A percentile compares a stretch with the other conserved stretches of the same genome.
phyloP scores from a whole-genome alignment of 2,113 vertebrate genomes.

The Silurus meridionalis region DNA sequence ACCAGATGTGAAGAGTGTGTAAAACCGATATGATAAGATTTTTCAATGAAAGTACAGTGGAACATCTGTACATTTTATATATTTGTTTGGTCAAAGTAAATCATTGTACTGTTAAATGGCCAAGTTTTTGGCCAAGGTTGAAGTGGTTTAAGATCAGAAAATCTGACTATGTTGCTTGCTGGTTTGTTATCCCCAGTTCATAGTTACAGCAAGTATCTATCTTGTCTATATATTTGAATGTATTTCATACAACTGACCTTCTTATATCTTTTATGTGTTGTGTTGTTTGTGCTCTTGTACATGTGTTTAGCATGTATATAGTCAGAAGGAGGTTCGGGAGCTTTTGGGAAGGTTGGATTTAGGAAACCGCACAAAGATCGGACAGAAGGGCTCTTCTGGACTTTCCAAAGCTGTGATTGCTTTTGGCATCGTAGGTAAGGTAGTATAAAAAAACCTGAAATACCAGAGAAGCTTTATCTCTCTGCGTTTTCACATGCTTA shows the following conservation, averaged over 20 bases:
- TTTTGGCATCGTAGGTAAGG: conserved; percentile 91
- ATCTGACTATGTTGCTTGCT: background rate
- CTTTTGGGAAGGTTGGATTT: conserved; percentile 90
- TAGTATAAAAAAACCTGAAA: background rate
- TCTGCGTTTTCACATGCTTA: no score
- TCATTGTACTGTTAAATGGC: no score
- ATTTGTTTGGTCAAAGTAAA: no score
- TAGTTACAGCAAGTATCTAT: background rate
- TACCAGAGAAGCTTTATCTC: background rate
- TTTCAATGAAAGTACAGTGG: no score
- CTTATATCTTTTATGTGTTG: background rate
- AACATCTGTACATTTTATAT: no score
- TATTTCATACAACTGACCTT: background rate
- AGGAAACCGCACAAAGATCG: conserved; percentile 92
- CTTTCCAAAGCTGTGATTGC: conserved; percentile 87
- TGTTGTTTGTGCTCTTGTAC: background rate
- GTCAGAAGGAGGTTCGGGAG: conserved; percentile 87
- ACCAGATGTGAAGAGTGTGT: no score
- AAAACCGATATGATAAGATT: no score
- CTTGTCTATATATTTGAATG: background rate
- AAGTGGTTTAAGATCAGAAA: no score
- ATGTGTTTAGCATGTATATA: conserved; percentile 86
- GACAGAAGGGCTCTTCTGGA: conserved; percentile 90
- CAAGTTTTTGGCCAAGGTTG: no score
- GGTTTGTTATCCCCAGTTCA: background rate